A percentile compares a stretch with the other conserved stretches of the same genome.
These are phyloP conservation scores for Ceratosolen solmsi DNA, from an alignment of 1,140 invertebrate species.

Conservation along the genomic window DNA sequence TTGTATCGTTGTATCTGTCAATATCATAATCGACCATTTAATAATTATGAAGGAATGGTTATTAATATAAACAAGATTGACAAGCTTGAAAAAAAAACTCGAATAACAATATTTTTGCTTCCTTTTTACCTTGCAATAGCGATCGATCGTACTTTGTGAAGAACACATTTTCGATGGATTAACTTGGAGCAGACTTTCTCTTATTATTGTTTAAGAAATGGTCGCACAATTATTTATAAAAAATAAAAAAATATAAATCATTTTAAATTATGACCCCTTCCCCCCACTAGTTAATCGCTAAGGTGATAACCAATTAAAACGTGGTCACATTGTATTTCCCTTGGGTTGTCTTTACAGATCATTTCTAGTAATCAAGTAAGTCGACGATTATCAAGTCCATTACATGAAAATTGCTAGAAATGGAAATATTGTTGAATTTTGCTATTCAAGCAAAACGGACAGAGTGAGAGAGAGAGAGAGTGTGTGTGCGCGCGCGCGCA, in stretches of 20 bases:
- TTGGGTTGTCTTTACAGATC: slow-evolving; percentile 30
- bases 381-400: neutral
- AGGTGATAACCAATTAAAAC: too few species aligned
- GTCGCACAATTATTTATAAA: neutral
- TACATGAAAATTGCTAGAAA: slow-evolving; percentile 7
- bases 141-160: neutral
- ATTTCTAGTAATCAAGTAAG: neutral
- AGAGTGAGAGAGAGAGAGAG: too few species aligned
- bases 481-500: too few species aligned
- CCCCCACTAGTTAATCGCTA: neutral
- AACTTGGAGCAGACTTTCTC: neutral
- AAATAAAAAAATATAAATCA: too few species aligned
- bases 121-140: neutral
- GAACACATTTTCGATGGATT: neutral
- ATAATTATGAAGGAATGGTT: neutral
- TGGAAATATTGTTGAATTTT: slow-evolving; percentile 41
- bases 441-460: neutral
- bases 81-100: neutral
- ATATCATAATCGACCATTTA: too few species aligned
- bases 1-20: too few species aligned
- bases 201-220: neutral
- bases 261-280: too few species aligned
- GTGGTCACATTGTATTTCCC: slow-evolving; percentile 37
- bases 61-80: too few species aligned
- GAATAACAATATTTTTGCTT: slow-evolving; percentile 18